Base-by-base conservation (phyloP, 2,888 invertebrate species). In the Ernsta delagoae region DNA sequence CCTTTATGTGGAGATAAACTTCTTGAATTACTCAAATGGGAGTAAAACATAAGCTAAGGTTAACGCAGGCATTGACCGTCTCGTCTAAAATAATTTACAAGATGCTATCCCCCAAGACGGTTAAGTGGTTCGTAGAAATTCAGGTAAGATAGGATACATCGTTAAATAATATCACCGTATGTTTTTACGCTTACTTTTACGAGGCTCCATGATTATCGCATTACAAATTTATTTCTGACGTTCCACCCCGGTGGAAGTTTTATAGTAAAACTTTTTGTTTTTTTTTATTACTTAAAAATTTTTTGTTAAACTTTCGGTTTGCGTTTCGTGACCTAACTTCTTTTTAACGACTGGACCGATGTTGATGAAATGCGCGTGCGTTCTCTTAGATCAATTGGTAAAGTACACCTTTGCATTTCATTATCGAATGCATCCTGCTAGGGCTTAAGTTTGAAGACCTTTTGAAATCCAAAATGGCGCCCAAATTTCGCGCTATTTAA, bases 51-150 rank as follows among this genome's bases (percentile, higher is more conserved):
- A 4, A 16, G 50, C 8, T 50, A 50, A 50, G 50, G 50, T 50
- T 50, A 50, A 50, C 16, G 50, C 16, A 24, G 16, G 8, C 50
- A 8, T 50, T 50, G 50, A 50, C 50, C 50, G 50, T 50, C 50
- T 50, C 50, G 50, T 50, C 50, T 16, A 50, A 50, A 50, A 50
- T 50, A 50, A 50, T 50, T 50, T 50, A 50, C 50, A 50, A 50
- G 50, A 50, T 24, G 50, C 50, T 24, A 16, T 50, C 50, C 50
- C 24, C 12, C 8, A 50, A 50, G 24, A 16, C 50, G 16, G 50
- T 50, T 16, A 50, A 50, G 50, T 8, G 50, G 16, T 50, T 50
- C 24, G 50, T 16, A 16, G 16, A 50, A 50, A 24, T 50, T 24
- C 50, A 50, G 50, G 50, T 53, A 50, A 53, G 24, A 24, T 24